Base-by-base conservation (phyloP, 2,797 vertebrate species). In the Falco concolor region DNA sequence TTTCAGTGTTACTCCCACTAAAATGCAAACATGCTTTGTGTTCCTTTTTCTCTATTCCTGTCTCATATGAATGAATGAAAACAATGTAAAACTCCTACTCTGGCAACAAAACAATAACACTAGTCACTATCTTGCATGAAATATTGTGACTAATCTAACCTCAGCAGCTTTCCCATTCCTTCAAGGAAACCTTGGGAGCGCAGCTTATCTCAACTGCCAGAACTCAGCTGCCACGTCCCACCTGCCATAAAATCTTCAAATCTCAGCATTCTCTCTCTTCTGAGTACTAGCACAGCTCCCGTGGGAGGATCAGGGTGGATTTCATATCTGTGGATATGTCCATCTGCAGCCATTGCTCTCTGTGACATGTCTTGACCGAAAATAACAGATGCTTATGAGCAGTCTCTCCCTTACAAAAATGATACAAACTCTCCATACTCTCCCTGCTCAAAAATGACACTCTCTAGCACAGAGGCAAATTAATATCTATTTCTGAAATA, bases 181-280 rank as follows among this genome's bases (percentile, higher is more conserved):
- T 63, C 56, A 40, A 86, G 74, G 73, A 91, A 64, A 61, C 73
- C 57, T 76, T 3, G 4, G 7, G 61, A 89, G 69, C 65, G n/a
- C 13, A 83, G 80, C 80, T 94, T 94, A 88, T 95, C 94, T 95
- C 76, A 74, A 32, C 40, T 45, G 54, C 61, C 92, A 93, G 84
- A 85, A 89, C 50, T 87, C 84, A 89, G 86, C 64, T 87, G 84
- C 78, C 90, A 75, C 6, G 0, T 87, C 80, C 79, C 86, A 96
- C 80, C 84, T 93, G 93, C 84, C 72, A 56, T 13, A 38, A 94
- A 84, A 87, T 27, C 80, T 87, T 87, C 42, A n/a, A 78, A 7
- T 44, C 54, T 81, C 86, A 76, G 77, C 77, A 12, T 38, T 90
- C 25, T 42, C n/a, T 70, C 73, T 75, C 40, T 40, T 45, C 47